Evolutionary conservation across 2,888 invertebrate species (phyloP).

Genomic region (Smittia sp.): DNA sequence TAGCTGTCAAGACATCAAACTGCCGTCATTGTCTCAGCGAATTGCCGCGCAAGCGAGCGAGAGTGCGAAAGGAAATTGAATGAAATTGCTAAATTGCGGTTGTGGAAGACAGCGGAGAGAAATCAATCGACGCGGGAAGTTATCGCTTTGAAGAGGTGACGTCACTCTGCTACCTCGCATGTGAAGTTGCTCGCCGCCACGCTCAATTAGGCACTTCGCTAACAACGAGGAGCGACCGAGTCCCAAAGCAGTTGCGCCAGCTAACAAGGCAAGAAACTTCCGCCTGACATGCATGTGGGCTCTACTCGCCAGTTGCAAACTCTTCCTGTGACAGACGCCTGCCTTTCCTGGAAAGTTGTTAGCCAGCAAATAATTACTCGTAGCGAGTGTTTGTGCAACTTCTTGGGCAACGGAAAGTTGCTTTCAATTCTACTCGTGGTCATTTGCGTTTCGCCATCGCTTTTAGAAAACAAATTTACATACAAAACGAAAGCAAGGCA

Average conservation of each 20-base stretch:
- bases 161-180: neutral
- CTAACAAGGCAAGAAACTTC: too few species aligned
- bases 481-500: too few species aligned
- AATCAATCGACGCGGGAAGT: neutral
- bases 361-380: too few species aligned
- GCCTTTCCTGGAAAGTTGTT: too few species aligned
- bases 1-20: neutral
- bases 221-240: too few species aligned
- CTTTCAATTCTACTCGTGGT: neutral
- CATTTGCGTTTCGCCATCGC: neutral
- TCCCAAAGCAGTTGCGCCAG: too few species aligned
- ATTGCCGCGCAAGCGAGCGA: neutral
- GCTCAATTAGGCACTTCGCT: neutral
- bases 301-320: too few species aligned
- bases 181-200: neutral
- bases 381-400: too few species aligned
- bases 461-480: neutral
- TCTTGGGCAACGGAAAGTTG: too few species aligned
- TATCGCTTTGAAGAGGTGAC: neutral
- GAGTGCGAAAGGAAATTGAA: slow-evolving; percentile 15
- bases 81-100: slow-evolving; percentile 24
- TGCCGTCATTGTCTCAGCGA: neutral
- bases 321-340: too few species aligned
- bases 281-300: too few species aligned
- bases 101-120: neutral